phyloP scores from a whole-genome alignment of 2,888 invertebrate genomes.

The Hypolimnas misippus region DNA sequence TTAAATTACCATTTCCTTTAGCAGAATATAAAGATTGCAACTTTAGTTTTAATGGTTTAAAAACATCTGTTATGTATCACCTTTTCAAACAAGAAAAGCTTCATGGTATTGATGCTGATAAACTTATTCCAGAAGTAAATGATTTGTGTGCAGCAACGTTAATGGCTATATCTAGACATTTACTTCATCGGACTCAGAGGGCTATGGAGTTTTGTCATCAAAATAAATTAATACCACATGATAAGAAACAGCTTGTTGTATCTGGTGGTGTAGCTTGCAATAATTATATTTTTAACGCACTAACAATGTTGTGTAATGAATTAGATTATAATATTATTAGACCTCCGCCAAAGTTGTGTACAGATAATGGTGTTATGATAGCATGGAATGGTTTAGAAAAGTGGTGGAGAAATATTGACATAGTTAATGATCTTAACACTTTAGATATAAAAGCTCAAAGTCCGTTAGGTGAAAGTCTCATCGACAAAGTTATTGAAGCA shows the following conservation, averaged over 20 bases:
- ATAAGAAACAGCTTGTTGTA: constrained; percentile 87
- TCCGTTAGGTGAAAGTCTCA: constrained; percentile 86
- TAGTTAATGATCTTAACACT: constrained; percentile 83
- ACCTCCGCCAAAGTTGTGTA: constrained; percentile 94
- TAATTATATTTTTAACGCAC: constrained; percentile 88
- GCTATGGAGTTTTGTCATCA: constrained; percentile 90
- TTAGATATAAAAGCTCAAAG: constrained; percentile 86
- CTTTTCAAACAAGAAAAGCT: constrained; percentile 85
- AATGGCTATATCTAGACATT: constrained; percentile 88
- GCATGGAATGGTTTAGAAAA: constrained; percentile 99
- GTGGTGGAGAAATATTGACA: constrained; percentile 81
- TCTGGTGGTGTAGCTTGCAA: constrained; percentile 99
- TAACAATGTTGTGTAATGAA: constrained; percentile 88
- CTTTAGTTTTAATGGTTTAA: constrained; percentile 96
- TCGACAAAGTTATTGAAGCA: constrained; percentile 81
- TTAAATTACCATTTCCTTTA: constrained; percentile 87
- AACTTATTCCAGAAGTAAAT: constrained; percentile 88
- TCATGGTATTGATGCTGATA: constrained; percentile 85
- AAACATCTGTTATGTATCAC: constrained; percentile 84
- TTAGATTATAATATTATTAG: constrained; percentile 87
- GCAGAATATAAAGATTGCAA: constrained; percentile 89
- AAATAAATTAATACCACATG: constrained; percentile 86
- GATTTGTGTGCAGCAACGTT: constrained; percentile 95
- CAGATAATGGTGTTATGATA: constrained; percentile 99
- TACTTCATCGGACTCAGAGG: constrained; percentile 93